Conservation (phyloP, 2,888 invertebrate genomes). For the Eledona agricola region DNA sequence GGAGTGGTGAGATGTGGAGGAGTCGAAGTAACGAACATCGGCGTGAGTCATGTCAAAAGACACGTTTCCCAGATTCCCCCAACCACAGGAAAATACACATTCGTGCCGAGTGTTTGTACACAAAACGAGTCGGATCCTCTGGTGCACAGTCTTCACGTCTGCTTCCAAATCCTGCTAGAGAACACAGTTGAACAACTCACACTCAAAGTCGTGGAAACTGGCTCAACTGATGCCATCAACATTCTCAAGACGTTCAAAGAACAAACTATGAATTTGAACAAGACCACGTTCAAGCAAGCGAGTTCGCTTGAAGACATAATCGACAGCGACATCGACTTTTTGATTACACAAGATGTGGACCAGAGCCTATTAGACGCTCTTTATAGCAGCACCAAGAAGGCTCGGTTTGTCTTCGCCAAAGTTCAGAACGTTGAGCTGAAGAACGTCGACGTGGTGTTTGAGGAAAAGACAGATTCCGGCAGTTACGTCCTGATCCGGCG, state of each 20-base stretch:
- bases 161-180: slow-evolving; percentile 36
- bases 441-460: slow-evolving; percentile 22
- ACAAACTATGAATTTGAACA: slow-evolving; percentile 9
- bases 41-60: slow-evolving; percentile 76
- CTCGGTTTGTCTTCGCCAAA: slow-evolving; percentile 24
- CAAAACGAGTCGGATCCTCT: slow-evolving; percentile 15
- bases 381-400: neutral
- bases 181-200: slow-evolving; percentile 19
- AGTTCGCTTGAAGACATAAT: slow-evolving; percentile 1
- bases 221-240: slow-evolving; percentile 8
- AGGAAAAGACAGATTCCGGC: slow-evolving; percentile 22
- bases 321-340: slow-evolving; percentile 8
- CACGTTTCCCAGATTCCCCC: slow-evolving; percentile 74
- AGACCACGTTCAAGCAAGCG: slow-evolving; percentile 8
- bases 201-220: slow-evolving; percentile 6
- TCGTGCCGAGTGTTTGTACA: slow-evolving; percentile 64
- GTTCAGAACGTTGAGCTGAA: slow-evolving; percentile 8
- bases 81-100: slow-evolving; percentile 76
- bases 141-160: slow-evolving; percentile 9
- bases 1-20: slow-evolving; percentile 69
- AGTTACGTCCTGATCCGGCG: slow-evolving; percentile 26
- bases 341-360: slow-evolving; percentile 18
- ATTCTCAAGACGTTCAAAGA: slow-evolving; percentile 6
- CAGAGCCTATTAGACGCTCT: too few species aligned
- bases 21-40: slow-evolving; percentile 77